Base-by-base conservation (phyloP, 2,888 invertebrate species). In the Pristionchus japonicus region DNA sequence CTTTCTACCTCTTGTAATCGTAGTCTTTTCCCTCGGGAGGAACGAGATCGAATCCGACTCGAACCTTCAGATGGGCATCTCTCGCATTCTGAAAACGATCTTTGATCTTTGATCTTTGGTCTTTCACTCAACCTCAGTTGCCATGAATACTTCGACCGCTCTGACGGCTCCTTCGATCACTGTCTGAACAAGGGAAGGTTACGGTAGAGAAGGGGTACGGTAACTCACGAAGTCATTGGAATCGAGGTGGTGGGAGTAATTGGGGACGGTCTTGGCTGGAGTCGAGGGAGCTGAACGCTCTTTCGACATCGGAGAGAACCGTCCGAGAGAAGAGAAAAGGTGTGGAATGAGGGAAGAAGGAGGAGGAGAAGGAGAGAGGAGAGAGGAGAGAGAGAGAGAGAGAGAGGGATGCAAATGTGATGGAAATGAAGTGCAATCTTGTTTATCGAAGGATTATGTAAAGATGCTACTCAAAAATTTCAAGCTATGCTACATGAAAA, bases 1-100 rank as follows among this genome's bases (percentile, higher is more conserved):
- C n/a, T n/a, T n/a, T n/a, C n/a, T 23, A 47, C 77, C 77, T 77
- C 77, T 77, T 77, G 43, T 77, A 77, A 15, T 77, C 77, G 43
- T 77, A 77, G 27, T 77, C 77, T 43, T 47, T 77, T n/a, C 43
- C 77, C 23, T 40, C 77, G 6, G 77, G 77, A n/a, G 77, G 77
- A 23, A 77, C 43, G 43, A 77, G 77, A 43, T 77, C 77, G 77
- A 77, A 77, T 7, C 43, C 77, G 13, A 43, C 77, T 9, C 77
- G 43, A 20, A 77, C 0, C 7, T 13, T 47, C 43, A 77, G 27
- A 13, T 77, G 43, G 3, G 77, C 77, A 23, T 77, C 77, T 77
- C 77, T 23, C n/a, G 43, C 77, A 27, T 77, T 47, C 77, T 77
- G 77, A 40, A 77, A n/a, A 9, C n/a, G 77, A 77, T 43, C 43